These are phyloP conservation scores for Hippocampus barbouri DNA, from an alignment of 2,113 vertebrate genomes.

Conservation along the genomic window DNA sequence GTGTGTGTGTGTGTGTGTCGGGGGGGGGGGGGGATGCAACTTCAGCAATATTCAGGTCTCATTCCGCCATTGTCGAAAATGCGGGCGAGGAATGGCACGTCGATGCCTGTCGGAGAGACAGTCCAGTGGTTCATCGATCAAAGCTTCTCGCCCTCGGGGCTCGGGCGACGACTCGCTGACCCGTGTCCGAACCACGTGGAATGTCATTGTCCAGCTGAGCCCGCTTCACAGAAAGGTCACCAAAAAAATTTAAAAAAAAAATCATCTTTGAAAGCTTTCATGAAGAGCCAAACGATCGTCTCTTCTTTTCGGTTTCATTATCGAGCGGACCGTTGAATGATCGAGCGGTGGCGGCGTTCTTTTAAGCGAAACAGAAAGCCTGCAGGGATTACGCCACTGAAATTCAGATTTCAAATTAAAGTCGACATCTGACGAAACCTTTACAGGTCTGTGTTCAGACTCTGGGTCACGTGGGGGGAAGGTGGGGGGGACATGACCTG, in stretches of 20 bases:
- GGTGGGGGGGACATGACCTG: neutral
- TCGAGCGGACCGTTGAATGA: no score
- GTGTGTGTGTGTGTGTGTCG: no score
- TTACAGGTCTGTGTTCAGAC: neutral
- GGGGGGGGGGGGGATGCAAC: neutral
- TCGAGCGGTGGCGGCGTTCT: no score
- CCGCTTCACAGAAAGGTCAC: neutral
- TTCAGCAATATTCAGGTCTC: neutral
- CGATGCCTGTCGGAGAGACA: neutral
- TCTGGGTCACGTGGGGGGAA: neutral
- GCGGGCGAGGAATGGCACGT: neutral
- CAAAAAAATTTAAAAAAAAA: no score
- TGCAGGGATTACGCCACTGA: no score
- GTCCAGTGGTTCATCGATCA: neutral
- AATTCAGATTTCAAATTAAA: no score
- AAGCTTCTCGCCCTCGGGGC: conserved; percentile 17
- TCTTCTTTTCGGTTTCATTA: no score
- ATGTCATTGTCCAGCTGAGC: neutral
- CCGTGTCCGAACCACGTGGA: neutral
- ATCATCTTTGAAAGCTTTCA: no score
- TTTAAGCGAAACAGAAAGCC: no score
- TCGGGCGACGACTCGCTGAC: conserved; percentile 5
- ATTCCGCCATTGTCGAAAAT: no score
- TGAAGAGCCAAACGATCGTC: no score
- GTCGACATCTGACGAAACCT: no score